phyloP scores from a whole-genome alignment of 1,140 invertebrate species.

The Colletes latitarsis region DNA sequence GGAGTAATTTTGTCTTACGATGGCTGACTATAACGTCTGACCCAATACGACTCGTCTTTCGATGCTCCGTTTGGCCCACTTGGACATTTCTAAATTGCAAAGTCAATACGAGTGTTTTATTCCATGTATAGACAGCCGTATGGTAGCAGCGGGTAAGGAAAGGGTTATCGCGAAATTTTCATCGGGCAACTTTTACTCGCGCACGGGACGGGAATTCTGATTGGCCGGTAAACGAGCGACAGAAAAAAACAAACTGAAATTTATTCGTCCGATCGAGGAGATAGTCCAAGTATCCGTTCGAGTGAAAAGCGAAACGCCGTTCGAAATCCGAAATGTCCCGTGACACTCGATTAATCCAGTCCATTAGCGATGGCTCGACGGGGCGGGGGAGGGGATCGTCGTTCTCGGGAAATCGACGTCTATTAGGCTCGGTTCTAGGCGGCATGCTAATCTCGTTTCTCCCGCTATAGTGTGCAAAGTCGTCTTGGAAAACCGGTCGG shows the following conservation, averaged over 20 bases:
- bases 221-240: neutral
- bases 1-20: too few relatives aligned
- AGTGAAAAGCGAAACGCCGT: neutral
- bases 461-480: conserved; percentile 8
- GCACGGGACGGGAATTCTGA: neutral
- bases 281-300: neutral
- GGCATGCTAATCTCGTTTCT: conserved; percentile 53
- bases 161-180: neutral
- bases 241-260: neutral
- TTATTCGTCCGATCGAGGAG: neutral
- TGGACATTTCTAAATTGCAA: too few relatives aligned
- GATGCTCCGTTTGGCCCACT: too few relatives aligned
- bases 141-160: too few relatives aligned
- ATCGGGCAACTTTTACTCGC: conserved; percentile 1
- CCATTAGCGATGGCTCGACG: neutral
- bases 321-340: neutral
- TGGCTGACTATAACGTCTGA: too few relatives aligned
- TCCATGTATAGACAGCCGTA: too few relatives aligned
- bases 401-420: conserved; percentile 30
- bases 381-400: too few relatives aligned
- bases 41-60: too few relatives aligned
- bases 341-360: conserved; percentile 33
- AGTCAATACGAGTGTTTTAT: too few relatives aligned
- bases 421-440: conserved; percentile 15
- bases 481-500: conserved; percentile 31